Percentiles rank a stretch among this genome's conserved stretches.
These are phyloP conservation scores for Charanyca ferruginea DNA, from an alignment of 2,888 invertebrate genomes.

Conservation along the genomic window DNA sequence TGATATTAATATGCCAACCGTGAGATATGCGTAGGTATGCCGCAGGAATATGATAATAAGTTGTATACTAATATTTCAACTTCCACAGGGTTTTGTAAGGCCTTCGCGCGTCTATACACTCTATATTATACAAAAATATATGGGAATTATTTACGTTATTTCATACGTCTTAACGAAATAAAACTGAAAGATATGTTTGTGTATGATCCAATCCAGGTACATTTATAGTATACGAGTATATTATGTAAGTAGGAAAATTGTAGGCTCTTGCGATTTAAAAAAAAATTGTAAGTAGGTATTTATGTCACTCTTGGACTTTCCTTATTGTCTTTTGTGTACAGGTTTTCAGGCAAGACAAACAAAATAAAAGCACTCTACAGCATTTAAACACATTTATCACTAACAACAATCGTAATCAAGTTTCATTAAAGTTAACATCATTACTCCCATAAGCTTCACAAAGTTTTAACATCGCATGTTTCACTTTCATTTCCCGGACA, in stretches of 20 bases:
- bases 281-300: background rate
- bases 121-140: conserved; percentile 46
- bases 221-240: background rate
- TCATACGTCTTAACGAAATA: conserved; percentile 38
- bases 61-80: conserved; percentile 61
- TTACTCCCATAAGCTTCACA: conserved; percentile 20
- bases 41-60: conserved; percentile 53
- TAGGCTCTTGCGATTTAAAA: background rate
- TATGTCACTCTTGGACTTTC: background rate
- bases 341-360: background rate
- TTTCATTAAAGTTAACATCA: background rate
- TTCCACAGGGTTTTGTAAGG: conserved; percentile 48
- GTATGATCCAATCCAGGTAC: conserved; percentile 30
- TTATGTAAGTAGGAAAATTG: background rate
- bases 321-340: background rate
- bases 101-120: conserved; percentile 35
- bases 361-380: background rate
- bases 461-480: conserved; percentile 48
- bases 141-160: conserved; percentile 46
- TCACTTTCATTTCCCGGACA: conserved; percentile 45
- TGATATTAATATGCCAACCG: conserved; percentile 54
- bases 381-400: background rate
- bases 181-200: conserved; percentile 25
- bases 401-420: conserved; percentile 11
- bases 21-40: conserved; percentile 49